These are phyloP conservation scores for Phalacrocorax pelagicus DNA, from an alignment of 2,113 vertebrate genomes.

Conservation along the genomic window DNA sequence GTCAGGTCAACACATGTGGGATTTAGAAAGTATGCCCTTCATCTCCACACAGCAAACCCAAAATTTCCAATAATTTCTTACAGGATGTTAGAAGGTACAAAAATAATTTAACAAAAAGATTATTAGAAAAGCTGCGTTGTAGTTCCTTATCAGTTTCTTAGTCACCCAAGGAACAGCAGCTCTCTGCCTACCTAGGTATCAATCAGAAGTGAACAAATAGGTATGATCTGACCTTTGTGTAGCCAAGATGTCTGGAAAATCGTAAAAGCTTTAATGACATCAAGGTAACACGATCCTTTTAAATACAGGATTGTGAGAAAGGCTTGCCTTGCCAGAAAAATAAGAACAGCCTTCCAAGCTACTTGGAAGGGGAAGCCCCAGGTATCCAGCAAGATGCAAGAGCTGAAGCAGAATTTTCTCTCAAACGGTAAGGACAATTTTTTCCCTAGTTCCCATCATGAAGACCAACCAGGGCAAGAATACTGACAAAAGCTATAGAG, in stretches of 20 bases:
- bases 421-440: not conserved
- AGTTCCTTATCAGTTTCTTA: not conserved
- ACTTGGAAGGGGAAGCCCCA: not conserved
- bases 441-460: not conserved
- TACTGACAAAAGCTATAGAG: not conserved
- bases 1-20: not conserved
- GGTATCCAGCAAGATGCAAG: not conserved
- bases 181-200: not conserved
- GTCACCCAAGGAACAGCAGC: not conserved
- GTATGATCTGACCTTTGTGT: not conserved
- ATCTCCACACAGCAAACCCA: not conserved
- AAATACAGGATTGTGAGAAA: not conserved
- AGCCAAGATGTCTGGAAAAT: not conserved
- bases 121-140: not conserved
- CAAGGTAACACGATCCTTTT: not conserved
- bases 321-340: not conserved
- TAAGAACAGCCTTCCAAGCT: not conserved
- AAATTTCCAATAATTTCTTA: not conserved
- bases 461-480: not conserved
- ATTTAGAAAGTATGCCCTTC: not conserved
- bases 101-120: not conserved
- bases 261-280: not conserved
- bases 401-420: not conserved
- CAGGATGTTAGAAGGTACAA: not conserved
- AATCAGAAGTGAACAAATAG: not conserved